These are phyloP conservation scores for Bolborhynchus lineola DNA, from an alignment of 2,113 vertebrate genomes.

Conservation along the genomic window DNA sequence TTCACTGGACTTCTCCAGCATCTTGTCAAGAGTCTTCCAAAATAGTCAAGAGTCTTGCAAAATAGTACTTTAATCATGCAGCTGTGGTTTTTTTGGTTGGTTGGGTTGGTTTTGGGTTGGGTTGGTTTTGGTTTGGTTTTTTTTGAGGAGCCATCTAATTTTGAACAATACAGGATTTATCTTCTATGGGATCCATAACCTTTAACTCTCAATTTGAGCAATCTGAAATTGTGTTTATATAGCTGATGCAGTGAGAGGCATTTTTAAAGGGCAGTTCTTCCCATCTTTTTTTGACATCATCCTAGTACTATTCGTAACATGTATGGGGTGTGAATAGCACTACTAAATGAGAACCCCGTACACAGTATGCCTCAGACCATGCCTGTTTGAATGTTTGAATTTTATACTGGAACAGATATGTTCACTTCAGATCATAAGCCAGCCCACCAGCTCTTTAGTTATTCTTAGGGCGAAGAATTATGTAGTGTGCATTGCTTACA, in stretches of 20 bases:
- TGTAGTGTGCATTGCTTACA: background rate
- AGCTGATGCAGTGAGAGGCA: background rate
- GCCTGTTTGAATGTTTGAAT: background rate
- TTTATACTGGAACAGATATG: background rate
- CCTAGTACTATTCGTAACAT: background rate
- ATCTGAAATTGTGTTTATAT: background rate
- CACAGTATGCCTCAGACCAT: background rate
- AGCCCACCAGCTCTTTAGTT: background rate
- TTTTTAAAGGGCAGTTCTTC: background rate
- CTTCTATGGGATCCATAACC: background rate
- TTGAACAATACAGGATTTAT: background rate
- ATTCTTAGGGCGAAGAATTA: background rate
- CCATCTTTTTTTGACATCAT: background rate
- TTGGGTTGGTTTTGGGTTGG: too few species aligned
- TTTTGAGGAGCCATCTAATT: background rate
- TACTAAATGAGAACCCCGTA: background rate
- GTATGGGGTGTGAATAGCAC: background rate
- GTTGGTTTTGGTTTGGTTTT: background rate
- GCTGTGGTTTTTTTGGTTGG: background rate
- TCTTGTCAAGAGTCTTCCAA: background rate
- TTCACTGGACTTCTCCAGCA: background rate
- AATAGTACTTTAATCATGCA: background rate
- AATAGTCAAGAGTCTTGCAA: background rate
- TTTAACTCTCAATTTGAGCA: background rate
- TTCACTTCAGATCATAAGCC: background rate